These are phyloP conservation scores for Drosophila gunungcola DNA, from an alignment of 1,140 invertebrate genomes.

Conservation along the genomic window DNA sequence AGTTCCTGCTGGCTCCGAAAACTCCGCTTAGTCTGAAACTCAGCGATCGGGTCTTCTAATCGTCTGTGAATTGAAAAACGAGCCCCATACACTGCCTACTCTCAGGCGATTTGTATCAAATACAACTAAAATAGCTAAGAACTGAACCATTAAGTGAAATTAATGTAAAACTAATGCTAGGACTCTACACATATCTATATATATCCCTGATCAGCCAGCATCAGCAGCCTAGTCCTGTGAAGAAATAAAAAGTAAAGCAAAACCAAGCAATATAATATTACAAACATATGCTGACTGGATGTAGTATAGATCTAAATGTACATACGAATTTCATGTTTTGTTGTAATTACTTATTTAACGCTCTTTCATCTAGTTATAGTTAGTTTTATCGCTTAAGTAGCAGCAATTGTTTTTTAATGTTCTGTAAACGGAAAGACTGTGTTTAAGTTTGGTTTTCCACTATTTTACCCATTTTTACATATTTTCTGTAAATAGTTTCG, in stretches of 20 bases:
- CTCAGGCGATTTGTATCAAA: slow-evolving; percentile 53
- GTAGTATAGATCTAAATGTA: slow-evolving; percentile 24
- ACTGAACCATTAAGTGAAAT: slow-evolving; percentile 51
- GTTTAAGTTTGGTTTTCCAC: slow-evolving; percentile 78
- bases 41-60: slow-evolving; percentile 85
- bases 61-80: neutral
- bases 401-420: slow-evolving; percentile 78
- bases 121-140: slow-evolving; percentile 39
- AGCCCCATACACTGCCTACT: slow-evolving; percentile 27
- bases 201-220: slow-evolving; percentile 28
- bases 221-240: slow-evolving; percentile 52
- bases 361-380: slow-evolving; percentile 48
- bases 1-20: slow-evolving; percentile 91
- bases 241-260: slow-evolving; percentile 31
- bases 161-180: slow-evolving; percentile 37
- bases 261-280: slow-evolving; percentile 24
- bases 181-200: neutral
- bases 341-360: slow-evolving; percentile 41
- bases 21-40: slow-evolving; percentile 89
- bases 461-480: slow-evolving; percentile 39
- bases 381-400: slow-evolving; percentile 65
- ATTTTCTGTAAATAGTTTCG: slow-evolving; percentile 28
- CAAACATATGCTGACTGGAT: slow-evolving; percentile 42
- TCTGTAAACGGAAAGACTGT: slow-evolving; percentile 80
- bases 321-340: slow-evolving; percentile 37